Conservation (phyloP, 2,797 vertebrate genomes). For the Prionace glauca region DNA sequence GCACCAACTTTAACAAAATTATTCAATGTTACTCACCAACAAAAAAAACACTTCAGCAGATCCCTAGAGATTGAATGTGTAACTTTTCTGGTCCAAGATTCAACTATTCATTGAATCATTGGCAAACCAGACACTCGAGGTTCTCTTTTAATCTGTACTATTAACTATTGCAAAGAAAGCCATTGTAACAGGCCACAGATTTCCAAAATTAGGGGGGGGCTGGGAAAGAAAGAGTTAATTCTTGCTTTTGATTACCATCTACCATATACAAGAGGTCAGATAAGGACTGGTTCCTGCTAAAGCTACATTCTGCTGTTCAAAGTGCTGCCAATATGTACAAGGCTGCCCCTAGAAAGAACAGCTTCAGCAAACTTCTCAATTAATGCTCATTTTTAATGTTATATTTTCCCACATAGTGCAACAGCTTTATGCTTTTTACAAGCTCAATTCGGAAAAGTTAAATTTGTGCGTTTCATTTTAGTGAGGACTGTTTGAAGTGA, state of each 20-base stretch:
- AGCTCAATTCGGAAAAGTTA: neutral
- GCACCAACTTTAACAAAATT: neutral
- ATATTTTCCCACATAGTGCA: neutral
- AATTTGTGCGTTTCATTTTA: neutral
- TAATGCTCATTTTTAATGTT: neutral
- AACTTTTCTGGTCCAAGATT: neutral
- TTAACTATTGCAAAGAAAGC: neutral
- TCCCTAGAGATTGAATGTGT: neutral
- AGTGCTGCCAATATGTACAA: neutral
- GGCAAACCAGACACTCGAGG: neutral
- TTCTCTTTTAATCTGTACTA: neutral
- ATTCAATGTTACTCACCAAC: neutral
- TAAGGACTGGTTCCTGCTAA: neutral
- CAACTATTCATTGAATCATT: neutral
- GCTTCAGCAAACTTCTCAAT: neutral
- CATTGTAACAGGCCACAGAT: neutral
- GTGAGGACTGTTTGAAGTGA: no score
- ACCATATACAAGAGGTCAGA: neutral
- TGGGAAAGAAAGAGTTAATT: neutral
- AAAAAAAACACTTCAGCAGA: neutral
- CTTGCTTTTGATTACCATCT: neutral
- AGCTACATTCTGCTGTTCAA: neutral
- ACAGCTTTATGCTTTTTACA: neutral
- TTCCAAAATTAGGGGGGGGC: neutral
- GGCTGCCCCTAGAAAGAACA: neutral